Conservation (phyloP, 1,140 invertebrate genomes). For the Brachionus plicatilis region DNA sequence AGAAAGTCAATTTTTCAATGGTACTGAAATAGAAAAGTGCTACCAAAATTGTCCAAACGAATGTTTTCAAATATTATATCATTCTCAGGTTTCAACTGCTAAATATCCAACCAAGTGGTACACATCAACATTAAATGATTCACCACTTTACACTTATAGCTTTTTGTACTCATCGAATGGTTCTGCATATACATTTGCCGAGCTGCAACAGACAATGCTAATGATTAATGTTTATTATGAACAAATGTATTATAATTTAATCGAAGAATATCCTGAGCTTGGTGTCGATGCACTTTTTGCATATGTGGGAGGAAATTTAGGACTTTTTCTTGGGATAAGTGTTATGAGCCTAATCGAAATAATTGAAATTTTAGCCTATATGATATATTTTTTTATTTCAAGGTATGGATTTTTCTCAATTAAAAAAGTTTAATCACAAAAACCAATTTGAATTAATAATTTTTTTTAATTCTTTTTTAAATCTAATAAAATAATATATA, state of each 20-base stretch:
- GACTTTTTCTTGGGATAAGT: neutral
- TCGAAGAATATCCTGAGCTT: neutral
- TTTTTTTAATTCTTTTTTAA: too few species aligned
- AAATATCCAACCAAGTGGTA: neutral
- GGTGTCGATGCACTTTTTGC: neutral
- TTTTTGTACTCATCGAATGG: neutral
- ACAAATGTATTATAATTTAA: neutral
- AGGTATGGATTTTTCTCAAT: neutral
- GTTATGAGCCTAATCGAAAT: neutral
- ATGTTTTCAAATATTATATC: neutral
- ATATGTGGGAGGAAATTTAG: neutral
- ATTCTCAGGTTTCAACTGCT: neutral
- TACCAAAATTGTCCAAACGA: neutral
- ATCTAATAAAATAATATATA: too few species aligned
- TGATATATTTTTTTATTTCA: neutral
- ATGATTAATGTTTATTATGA: neutral
- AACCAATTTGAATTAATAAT: too few species aligned
- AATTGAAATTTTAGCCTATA: neutral
- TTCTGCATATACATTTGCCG: neutral
- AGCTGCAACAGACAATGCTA: neutral
- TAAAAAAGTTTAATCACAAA: too few species aligned
- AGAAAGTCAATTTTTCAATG: neutral
- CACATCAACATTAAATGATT: neutral
- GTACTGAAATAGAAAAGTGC: neutral
- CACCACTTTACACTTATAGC: neutral